These are phyloP conservation scores for Solea solea DNA, from an alignment of 2,113 vertebrate species.

Conservation along the genomic window DNA sequence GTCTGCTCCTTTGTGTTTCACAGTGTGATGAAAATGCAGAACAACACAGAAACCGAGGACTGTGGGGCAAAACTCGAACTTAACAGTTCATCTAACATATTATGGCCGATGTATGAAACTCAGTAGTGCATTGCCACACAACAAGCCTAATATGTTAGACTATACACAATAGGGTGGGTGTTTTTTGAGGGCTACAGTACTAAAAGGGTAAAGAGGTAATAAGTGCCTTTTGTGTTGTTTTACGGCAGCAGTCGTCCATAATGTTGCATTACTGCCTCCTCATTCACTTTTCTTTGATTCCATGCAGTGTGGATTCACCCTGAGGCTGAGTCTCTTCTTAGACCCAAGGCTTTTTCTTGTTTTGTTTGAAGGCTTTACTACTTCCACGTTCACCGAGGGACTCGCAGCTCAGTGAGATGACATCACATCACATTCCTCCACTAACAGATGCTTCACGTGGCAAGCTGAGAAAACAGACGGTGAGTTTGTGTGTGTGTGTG, in stretches of 20 bases:
- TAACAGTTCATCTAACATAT: neutral
- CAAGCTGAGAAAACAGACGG: conserved; percentile 31
- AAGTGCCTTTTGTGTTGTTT: too few species aligned
- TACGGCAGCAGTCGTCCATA: too few species aligned
- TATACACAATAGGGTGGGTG: too few species aligned
- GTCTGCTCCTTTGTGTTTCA: neutral
- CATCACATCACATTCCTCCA: conserved; percentile 57
- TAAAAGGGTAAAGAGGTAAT: too few species aligned
- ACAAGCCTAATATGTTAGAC: too few species aligned
- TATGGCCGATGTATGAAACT: too few species aligned
- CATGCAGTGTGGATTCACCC: conserved; percentile 35
- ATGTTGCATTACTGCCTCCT: too few species aligned
- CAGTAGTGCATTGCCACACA: too few species aligned
- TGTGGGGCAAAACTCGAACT: neutral
- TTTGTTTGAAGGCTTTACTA: conserved; percentile 2
- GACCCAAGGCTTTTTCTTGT: neutral
- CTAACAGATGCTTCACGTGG: conserved; percentile 55
- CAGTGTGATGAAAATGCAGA: neutral
- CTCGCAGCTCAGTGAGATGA: conserved; percentile 39
- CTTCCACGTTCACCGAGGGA: conserved; percentile 25
- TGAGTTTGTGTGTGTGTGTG: conserved; percentile 7
- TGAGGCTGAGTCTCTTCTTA: conserved; percentile 11
- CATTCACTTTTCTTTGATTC: conserved; percentile 7
- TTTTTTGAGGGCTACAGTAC: too few species aligned
- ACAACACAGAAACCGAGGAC: neutral